Percentiles rank a stretch among this genome's conserved stretches.
These are phyloP conservation scores for Saturnia pavonia DNA, from an alignment of 2,888 invertebrate species.

Conservation along the genomic window DNA sequence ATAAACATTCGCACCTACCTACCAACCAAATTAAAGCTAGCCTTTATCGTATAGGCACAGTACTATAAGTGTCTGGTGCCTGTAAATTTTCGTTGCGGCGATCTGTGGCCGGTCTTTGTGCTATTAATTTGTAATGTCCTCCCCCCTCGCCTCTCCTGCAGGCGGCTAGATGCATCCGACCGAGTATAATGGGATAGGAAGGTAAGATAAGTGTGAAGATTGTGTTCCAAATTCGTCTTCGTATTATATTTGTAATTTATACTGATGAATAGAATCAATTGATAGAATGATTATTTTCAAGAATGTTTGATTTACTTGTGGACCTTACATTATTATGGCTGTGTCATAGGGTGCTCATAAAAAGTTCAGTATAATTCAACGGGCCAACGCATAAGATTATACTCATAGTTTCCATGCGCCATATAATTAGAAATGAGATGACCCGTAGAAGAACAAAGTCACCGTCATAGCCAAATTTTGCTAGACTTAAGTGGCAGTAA, in stretches of 20 bases:
- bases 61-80: constrained; percentile 52
- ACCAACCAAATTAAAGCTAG: constrained; percentile 11
- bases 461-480: too few relatives aligned
- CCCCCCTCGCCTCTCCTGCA: constrained; percentile 58
- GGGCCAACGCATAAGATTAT: too few relatives aligned
- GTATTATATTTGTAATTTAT: not conserved
- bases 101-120: constrained; percentile 80
- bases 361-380: too few relatives aligned
- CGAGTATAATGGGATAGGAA: constrained; percentile 38
- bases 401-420: too few relatives aligned
- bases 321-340: too few relatives aligned
- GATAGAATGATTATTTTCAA: not conserved
- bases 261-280: not conserved
- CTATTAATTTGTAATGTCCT: constrained; percentile 82
- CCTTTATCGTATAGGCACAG: constrained; percentile 19
- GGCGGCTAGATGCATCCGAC: constrained; percentile 61
- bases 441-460: too few relatives aligned
- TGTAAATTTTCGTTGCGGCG: constrained; percentile 79
- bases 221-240: not conserved
- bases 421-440: too few relatives aligned
- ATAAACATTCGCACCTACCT: not conserved
- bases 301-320: not conserved
- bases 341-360: too few relatives aligned
- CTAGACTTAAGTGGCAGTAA: too few relatives aligned
- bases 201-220: constrained; percentile 47